phyloP scores from a whole-genome alignment of 2,113 vertebrate species.

The Axis porcinus region DNA sequence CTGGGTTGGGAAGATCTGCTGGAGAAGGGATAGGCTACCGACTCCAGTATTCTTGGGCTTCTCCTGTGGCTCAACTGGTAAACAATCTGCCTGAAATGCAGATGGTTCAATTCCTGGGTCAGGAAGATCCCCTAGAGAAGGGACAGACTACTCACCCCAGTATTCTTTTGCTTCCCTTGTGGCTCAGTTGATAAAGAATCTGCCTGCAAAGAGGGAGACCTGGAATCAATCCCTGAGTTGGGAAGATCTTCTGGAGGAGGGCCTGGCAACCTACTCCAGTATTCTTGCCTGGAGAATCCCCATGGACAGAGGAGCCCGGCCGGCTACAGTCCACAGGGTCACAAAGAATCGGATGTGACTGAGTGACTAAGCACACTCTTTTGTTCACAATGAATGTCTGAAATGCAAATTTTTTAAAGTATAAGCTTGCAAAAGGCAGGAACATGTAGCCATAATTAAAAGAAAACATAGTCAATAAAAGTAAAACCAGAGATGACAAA shows the following conservation, averaged over 20 bases:
- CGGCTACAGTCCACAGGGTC: not conserved
- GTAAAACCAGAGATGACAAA: not conserved
- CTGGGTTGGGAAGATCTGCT: not conserved
- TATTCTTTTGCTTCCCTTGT: not conserved
- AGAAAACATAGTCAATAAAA: slow-evolving; percentile 25
- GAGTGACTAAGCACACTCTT: not conserved
- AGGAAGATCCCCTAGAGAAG: not conserved
- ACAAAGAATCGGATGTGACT: not conserved
- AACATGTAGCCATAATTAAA: not conserved
- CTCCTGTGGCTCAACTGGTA: not conserved
- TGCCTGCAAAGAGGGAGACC: not conserved
- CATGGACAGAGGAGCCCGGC: not conserved
- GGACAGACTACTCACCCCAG: not conserved
- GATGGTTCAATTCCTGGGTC: not conserved
- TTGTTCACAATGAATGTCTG: not conserved
- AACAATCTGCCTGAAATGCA: not conserved
- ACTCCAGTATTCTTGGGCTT: not conserved
- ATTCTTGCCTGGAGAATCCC: not conserved
- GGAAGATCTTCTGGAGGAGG: not conserved
- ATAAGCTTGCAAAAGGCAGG: not conserved
- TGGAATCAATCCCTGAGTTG: not conserved
- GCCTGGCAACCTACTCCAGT: not conserved
- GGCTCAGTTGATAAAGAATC: not conserved
- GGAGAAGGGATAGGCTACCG: not conserved
- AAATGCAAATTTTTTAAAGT: not conserved